phyloP scores from a whole-genome alignment of 2,113 vertebrate species.

The Myodes glareolus region DNA sequence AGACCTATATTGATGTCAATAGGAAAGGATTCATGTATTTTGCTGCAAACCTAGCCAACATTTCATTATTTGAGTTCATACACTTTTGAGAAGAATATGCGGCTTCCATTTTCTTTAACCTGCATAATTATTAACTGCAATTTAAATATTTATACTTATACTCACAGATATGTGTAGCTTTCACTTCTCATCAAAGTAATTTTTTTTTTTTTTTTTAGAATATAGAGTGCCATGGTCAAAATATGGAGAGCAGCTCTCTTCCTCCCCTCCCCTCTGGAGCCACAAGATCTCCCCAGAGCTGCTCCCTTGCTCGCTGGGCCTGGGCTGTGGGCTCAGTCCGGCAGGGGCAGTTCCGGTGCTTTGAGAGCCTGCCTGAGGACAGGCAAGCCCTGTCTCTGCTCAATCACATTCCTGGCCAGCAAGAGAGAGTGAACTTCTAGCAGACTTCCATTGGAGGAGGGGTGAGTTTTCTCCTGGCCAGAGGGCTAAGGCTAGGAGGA shows the following conservation, averaged over 20 bases:
- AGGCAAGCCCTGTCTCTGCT: too few relatives aligned
- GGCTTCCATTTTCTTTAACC: background rate
- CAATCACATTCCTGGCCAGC: too few relatives aligned
- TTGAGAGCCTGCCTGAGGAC: too few relatives aligned
- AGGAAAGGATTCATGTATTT: background rate
- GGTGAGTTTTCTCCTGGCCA: too few relatives aligned
- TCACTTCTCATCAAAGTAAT: background rate
- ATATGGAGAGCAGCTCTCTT: background rate
- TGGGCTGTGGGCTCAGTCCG: too few relatives aligned
- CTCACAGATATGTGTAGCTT: background rate
- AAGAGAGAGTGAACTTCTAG: too few relatives aligned
- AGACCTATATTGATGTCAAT: background rate
- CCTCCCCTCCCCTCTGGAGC: too few relatives aligned
- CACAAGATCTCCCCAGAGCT: too few relatives aligned
- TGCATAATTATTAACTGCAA: background rate
- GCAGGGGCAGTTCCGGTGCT: too few relatives aligned
- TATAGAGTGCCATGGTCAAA: background rate
- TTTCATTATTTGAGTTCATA: background rate
- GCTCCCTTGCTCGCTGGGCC: too few relatives aligned
- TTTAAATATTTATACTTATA: background rate
- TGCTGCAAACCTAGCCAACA: background rate
- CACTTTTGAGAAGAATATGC: background rate
- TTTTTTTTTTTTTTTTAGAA: background rate
- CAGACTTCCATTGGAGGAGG: too few relatives aligned
- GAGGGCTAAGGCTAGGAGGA: too few relatives aligned